Conservation (phyloP, 2,888 invertebrate species). For the Xylota segnis region DNA sequence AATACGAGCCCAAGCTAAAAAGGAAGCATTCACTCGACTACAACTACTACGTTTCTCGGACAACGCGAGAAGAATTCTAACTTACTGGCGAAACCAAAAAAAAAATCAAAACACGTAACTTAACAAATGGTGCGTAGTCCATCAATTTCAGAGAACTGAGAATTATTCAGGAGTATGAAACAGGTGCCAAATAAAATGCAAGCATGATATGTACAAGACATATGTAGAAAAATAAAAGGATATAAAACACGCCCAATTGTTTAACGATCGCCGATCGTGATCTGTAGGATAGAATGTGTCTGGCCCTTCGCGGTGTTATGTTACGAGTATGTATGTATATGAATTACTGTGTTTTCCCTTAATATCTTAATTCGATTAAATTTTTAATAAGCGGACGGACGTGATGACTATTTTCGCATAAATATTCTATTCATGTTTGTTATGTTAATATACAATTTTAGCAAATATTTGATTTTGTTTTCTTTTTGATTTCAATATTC, state of each 20-base stretch:
- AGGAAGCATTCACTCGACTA: too few species aligned
- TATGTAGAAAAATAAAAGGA: background rate
- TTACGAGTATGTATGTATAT: background rate
- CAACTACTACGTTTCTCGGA: too few species aligned
- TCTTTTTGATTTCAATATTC: constrained; percentile 37
- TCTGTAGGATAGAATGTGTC: background rate
- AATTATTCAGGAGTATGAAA: background rate
- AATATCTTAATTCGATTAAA: constrained; percentile 8
- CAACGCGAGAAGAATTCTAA: too few species aligned
- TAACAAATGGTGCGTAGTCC: background rate
- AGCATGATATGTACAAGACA: background rate
- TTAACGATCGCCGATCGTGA: background rate
- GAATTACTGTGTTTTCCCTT: constrained; percentile 7
- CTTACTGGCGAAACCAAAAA: too few species aligned
- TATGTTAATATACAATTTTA: constrained; percentile 47
- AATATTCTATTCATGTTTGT: constrained; percentile 1
- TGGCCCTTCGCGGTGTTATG: background rate
- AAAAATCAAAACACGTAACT: background rate
- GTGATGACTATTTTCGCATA: constrained; percentile 51
- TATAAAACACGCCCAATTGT: background rate
- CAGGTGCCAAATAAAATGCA: background rate
- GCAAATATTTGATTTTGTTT: constrained; percentile 53
- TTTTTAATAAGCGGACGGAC: constrained; percentile 66
- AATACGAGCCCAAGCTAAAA: too few species aligned
- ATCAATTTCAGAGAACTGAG: background rate